Conservation (phyloP, 2,113 vertebrate species). For the Misgurnus mizolepis region DNA sequence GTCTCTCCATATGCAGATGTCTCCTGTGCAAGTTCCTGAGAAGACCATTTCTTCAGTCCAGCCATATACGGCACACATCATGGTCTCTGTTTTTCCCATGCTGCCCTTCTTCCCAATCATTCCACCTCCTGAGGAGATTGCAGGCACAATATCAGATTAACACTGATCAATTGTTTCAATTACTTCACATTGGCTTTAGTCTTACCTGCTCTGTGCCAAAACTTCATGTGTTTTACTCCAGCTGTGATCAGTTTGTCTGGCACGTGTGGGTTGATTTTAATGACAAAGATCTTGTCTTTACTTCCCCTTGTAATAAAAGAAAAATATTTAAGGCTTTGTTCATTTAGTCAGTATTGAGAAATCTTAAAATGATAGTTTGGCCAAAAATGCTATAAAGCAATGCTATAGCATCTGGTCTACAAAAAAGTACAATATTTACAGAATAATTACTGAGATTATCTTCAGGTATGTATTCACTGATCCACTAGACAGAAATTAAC, state of each 20-base stretch:
- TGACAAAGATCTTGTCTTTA: conserved; percentile 98
- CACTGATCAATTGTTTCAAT: neutral
- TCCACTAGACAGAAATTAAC: neutral
- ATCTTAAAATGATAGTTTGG: too few relatives aligned
- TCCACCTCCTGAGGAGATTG: conserved; percentile 82
- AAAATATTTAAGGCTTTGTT: neutral
- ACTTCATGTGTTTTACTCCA: conserved; percentile 97
- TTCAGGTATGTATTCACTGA: neutral
- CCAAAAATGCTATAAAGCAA: too few relatives aligned
- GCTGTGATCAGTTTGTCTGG: conserved; percentile 97
- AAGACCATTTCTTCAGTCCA: conserved; percentile 98
- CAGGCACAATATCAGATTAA: conserved; percentile 15
- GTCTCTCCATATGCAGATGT: conserved; percentile 98
- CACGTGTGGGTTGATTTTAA: conserved; percentile 95
- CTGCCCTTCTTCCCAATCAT: conserved; percentile 92
- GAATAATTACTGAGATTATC: neutral
- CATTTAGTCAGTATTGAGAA: too few relatives aligned
- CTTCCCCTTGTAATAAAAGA: conserved; percentile 88
- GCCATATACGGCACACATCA: conserved; percentile 97
- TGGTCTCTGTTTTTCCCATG: conserved; percentile 90
- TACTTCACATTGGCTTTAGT: neutral
- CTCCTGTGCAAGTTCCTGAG: conserved; percentile 92
- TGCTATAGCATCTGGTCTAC: too few relatives aligned
- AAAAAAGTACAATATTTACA: too few relatives aligned
- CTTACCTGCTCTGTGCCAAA: conserved; percentile 97